Base-by-base conservation (phyloP, 2,888 invertebrate genomes). In the Pardosa pseudoannulata region DNA sequence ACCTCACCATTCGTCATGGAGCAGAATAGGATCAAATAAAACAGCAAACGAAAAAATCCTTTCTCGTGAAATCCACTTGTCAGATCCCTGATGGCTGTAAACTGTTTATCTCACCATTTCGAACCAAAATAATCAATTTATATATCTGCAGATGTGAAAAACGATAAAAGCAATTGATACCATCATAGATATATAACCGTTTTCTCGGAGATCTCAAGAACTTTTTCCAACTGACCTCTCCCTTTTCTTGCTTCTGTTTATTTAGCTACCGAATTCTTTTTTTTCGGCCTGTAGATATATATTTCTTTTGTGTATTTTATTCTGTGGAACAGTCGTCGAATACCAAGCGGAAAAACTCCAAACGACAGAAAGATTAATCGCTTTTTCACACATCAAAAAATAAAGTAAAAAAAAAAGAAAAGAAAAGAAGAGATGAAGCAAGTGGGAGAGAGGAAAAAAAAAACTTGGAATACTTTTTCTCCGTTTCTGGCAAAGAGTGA, bases 291-390 rank as follows among this genome's bases (percentile, higher is more conserved):
- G 29, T 31, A 56, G 46, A 31, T 72, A 72, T 79, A 73, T 73
- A 67, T 80, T 79, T 72, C 73, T 80, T 36, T 72, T 80, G 72
- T 80, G 46, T 72, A 65, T 73, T 79, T 65, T 79, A 32, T 56
- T 56, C 11, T 36, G 64, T 64, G 67, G 50, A 86, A 86, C 86
- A 79, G 79, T 86, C 29, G 70, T 46, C 86, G 86, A 86, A 86
- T 86, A 68, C 64, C 86, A 75, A 79, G 68, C 76, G 79, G 79
- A 86, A 79, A 86, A 79, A 86, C 76, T 85, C 78, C 62, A 67
- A 85, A 85, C 83, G 86, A 86, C 86, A 86, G 86, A 70, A 86
- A 86, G 86, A 86, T 86, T 86, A 86, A 86, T 86, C 86, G 86
- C 86, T 79, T 86, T 86, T 86, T 86, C 86, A 86, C 86, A 86